A percentile compares a stretch with the other conserved stretches of the same genome.
phyloP scores from a whole-genome alignment of 2,113 vertebrate species.

The Larimichthys crocea region DNA sequence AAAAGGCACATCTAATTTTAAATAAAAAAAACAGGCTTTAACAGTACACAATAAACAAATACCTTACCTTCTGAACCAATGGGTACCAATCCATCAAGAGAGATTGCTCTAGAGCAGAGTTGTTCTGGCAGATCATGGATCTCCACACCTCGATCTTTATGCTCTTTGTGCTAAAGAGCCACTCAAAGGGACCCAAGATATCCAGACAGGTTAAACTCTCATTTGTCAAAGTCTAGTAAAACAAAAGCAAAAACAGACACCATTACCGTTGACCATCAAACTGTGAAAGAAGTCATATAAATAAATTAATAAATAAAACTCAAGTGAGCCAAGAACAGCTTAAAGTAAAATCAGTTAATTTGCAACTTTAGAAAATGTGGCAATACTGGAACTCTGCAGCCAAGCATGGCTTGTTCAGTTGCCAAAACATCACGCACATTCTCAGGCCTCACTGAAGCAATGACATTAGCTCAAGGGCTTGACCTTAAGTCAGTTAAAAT shows the following conservation, averaged over 20 bases:
- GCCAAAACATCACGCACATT: background rate
- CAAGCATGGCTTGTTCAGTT: background rate
- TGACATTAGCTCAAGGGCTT: background rate
- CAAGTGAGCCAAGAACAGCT: background rate
- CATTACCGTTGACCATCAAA: too few species aligned
- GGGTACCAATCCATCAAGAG: constrained; percentile 58
- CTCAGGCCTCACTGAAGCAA: too few species aligned
- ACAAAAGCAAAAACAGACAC: constrained; percentile 7
- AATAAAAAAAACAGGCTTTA: background rate
- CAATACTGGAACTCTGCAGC: background rate
- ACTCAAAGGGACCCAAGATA: constrained; percentile 65
- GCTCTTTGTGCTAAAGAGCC: constrained; percentile 67
- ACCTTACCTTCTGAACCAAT: constrained; percentile 69
- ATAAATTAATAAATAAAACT: background rate
- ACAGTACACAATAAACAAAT: background rate
- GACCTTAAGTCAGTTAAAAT: background rate
- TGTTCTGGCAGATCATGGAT: constrained; percentile 69
- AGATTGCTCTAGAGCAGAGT: constrained; percentile 23
- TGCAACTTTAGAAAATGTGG: background rate
- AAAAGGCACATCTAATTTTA: background rate
- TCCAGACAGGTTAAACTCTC: constrained; percentile 58
- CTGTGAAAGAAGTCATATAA: too few species aligned
- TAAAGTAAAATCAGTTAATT: background rate
- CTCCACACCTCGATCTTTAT: constrained; percentile 60
- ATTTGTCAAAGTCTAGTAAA: constrained; percentile 44